These are phyloP conservation scores for Hephaestus fuliginosus DNA, from an alignment of 2,797 vertebrate species.

Conservation along the genomic window DNA sequence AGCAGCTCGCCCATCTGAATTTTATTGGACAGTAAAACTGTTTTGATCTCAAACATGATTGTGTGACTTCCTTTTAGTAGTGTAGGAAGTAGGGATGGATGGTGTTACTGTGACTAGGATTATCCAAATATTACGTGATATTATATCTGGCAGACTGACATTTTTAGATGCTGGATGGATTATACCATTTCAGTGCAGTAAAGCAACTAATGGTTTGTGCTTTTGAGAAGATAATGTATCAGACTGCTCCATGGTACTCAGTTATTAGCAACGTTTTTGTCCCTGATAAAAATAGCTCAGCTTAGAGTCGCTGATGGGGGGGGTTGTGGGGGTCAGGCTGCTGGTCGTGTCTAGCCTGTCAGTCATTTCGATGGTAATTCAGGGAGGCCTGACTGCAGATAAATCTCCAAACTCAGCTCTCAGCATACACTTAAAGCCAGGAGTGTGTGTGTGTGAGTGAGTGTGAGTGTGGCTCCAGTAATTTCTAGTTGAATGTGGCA, in stretches of 20 bases:
- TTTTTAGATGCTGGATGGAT: slow-evolving; percentile 34
- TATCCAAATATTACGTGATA: slow-evolving; percentile 35
- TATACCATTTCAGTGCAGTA: slow-evolving; percentile 27
- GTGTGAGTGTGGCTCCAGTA: neutral
- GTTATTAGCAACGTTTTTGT: slow-evolving; percentile 10
- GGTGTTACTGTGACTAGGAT: slow-evolving; percentile 2
- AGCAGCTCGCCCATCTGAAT: slow-evolving; percentile 5
- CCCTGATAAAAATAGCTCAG: slow-evolving; percentile 12
- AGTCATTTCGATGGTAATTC: slow-evolving; percentile 34
- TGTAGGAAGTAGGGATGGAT: neutral
- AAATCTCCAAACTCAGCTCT: slow-evolving; percentile 46
- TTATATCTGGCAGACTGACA: slow-evolving; percentile 13
- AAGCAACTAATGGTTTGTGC: slow-evolving; percentile 5
- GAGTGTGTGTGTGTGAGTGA: neutral
- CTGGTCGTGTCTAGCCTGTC: slow-evolving; percentile 43
- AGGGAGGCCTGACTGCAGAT: slow-evolving; percentile 18
- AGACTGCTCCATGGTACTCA: neutral
- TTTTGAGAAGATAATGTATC: slow-evolving; percentile 17
- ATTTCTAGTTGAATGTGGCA: slow-evolving; percentile 5
- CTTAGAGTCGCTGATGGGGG: neutral
- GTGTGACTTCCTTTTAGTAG: neutral
- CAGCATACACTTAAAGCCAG: slow-evolving; percentile 5
- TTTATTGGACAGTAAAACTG: slow-evolving; percentile 16
- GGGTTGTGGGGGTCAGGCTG: slow-evolving; percentile 14
- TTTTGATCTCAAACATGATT: slow-evolving; percentile 11